These are phyloP conservation scores for Martes flavigula DNA, from an alignment of 2,797 vertebrate genomes.

Conservation along the genomic window DNA sequence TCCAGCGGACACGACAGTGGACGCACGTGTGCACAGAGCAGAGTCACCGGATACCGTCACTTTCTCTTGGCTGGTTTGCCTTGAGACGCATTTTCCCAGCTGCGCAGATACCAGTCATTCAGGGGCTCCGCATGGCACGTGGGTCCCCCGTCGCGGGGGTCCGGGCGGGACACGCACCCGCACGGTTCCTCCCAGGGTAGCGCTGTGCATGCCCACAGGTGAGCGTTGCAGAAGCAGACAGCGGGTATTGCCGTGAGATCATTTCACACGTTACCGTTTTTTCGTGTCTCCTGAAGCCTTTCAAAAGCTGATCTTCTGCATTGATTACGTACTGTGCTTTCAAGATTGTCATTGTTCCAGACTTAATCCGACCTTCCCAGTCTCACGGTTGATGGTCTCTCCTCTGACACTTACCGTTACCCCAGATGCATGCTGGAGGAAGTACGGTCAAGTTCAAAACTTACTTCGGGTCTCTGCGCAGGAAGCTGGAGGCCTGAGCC, in stretches of 20 bases:
- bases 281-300: background rate
- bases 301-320: slow-evolving; percentile 26
- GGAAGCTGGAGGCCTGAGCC: background rate
- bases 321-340: background rate
- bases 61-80: background rate
- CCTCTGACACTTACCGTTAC: background rate
- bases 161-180: fast-evolving
- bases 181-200: fast-evolving
- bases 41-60: background rate
- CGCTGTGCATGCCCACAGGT: background rate
- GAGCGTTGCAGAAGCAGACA: background rate
- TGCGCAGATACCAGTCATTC: too few relatives aligned
- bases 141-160: fast-evolving
- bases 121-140: too few relatives aligned
- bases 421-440: background rate
- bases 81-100: fast-evolving
- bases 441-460: background rate
- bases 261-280: background rate
- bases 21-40: too few relatives aligned
- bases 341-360: background rate
- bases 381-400: slow-evolving; percentile 65
- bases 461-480: background rate
- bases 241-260: background rate
- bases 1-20: too few relatives aligned
- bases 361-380: background rate